Evolutionary conservation across 2,888 invertebrate genomes (phyloP).

Genomic region (Drosophila siamana): DNA sequence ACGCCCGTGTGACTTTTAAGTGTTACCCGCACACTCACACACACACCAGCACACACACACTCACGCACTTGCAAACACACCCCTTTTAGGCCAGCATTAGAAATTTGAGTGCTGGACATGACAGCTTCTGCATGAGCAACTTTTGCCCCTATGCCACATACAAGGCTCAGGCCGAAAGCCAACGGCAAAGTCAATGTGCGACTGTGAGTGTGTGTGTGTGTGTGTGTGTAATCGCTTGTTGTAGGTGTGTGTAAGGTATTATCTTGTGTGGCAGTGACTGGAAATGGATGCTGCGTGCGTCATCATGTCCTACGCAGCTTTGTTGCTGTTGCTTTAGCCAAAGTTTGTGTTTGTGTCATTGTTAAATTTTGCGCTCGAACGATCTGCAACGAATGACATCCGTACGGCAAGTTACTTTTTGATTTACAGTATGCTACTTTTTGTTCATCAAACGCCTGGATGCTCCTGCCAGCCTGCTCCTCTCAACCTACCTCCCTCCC

Average conservation of each 20-base stretch:
- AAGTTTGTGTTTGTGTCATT: constrained; percentile 80
- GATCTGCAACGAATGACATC: constrained; percentile 81
- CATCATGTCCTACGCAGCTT: constrained; percentile 72
- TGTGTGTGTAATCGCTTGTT: constrained; percentile 34
- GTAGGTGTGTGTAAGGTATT: constrained; percentile 81
- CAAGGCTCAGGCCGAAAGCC: constrained; percentile 34
- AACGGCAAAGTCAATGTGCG: constrained; percentile 44
- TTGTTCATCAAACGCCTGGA: constrained; percentile 76
- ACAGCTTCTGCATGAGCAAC: constrained; percentile 82
- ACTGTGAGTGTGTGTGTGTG: constrained; percentile 58
- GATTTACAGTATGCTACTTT: constrained; percentile 81
- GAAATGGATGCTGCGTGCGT: constrained; percentile 57
- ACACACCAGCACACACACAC: constrained; percentile 25
- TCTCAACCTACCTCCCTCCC: constrained; percentile 13
- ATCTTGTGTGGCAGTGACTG: constrained; percentile 55
- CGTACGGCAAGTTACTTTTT: constrained; percentile 81
- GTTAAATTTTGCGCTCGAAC: constrained; percentile 81
- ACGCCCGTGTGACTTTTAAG: constrained; percentile 80
- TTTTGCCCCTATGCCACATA: constrained; percentile 64
- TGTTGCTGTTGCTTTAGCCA: constrained; percentile 40
- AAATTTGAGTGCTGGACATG: constrained; percentile 81
- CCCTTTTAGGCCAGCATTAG: constrained; percentile 56
- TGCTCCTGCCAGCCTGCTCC: constrained; percentile 42
- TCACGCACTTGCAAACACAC: constrained; percentile 12
- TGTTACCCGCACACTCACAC: constrained; percentile 60